Percentiles rank a stretch among this genome's conserved stretches.
Evolutionary conservation across 2,888 invertebrate genomes (phyloP).

Genomic region (Pseudococcus viburni): DNA sequence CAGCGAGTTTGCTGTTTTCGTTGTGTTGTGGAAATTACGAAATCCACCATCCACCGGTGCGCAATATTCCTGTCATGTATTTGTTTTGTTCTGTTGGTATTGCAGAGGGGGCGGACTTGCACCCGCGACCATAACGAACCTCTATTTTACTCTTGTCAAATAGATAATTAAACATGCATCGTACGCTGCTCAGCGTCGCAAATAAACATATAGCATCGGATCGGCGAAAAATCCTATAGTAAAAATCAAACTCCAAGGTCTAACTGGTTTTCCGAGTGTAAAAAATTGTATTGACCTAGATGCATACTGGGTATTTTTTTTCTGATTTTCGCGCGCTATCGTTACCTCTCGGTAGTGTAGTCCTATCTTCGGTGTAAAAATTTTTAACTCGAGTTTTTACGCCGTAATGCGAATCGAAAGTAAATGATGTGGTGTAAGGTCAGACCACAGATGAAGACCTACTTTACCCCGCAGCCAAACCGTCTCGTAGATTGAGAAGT

Average conservation of each 20-base stretch:
- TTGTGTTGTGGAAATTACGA: constrained; percentile 23
- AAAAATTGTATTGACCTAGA: constrained; percentile 28
- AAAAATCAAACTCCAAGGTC: constrained; percentile 24
- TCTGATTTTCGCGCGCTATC: not conserved
- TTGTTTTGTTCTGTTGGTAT: not conserved
- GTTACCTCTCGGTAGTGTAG: not conserved
- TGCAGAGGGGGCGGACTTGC: constrained; percentile 1
- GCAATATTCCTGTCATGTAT: not conserved
- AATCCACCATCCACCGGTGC: not conserved
- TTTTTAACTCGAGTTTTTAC: constrained; percentile 12
- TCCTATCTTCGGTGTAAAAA: not conserved
- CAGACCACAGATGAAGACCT: constrained; percentile 11
- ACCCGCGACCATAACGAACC: constrained; percentile 18
- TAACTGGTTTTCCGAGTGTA: constrained; percentile 29
- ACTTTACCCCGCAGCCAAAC: constrained; percentile 23
- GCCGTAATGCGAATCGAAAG: constrained; percentile 26
- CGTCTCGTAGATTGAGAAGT: not conserved
- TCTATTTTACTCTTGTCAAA: constrained; percentile 39
- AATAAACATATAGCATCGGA: not conserved
- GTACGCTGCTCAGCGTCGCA: not conserved
- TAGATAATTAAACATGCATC: constrained; percentile 27
- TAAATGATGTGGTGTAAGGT: constrained; percentile 37
- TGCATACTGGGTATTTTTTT: constrained; percentile 32
- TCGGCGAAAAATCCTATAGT: constrained; percentile 18
- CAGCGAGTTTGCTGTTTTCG: not conserved